These are phyloP conservation scores for Drosophila santomea DNA, from an alignment of 1,140 invertebrate genomes.

Conservation along the genomic window DNA sequence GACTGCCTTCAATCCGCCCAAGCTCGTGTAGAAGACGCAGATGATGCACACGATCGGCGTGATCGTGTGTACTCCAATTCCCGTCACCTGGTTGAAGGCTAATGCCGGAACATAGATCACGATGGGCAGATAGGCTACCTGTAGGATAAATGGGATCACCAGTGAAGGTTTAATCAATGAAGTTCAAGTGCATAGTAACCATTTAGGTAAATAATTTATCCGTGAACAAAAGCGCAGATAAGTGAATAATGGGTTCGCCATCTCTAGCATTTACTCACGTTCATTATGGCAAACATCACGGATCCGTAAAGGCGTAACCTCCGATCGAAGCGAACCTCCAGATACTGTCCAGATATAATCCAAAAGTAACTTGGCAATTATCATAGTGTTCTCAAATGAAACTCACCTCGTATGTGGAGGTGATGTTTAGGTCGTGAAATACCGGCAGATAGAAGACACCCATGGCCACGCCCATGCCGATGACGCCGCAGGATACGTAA, in stretches of 20 bases:
- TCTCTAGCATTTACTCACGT: slow-evolving; percentile 53
- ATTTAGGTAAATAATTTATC: neutral
- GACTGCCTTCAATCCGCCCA: slow-evolving; percentile 94
- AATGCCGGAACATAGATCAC: slow-evolving; percentile 93
- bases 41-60: slow-evolving; percentile 91
- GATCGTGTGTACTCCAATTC: slow-evolving; percentile 89
- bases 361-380: neutral
- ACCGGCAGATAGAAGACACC: slow-evolving; percentile 90
- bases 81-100: slow-evolving; percentile 93
- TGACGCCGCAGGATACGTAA: slow-evolving; percentile 87
- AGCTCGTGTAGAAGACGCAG: slow-evolving; percentile 93
- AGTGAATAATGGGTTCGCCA: neutral
- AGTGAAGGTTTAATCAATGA: neutral
- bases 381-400: too few species aligned
- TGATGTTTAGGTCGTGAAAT: slow-evolving; percentile 92
- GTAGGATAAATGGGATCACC: neutral
- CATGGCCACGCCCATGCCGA: slow-evolving; percentile 89
- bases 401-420: slow-evolving; percentile 92
- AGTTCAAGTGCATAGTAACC: neutral
- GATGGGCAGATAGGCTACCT: slow-evolving; percentile 89
- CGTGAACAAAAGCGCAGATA: neutral
- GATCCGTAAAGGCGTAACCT: slow-evolving; percentile 88
- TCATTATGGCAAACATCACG: slow-evolving; percentile 84
- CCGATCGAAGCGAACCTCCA: slow-evolving; percentile 89
- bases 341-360: slow-evolving; percentile 87